A percentile compares a stretch with the other conserved stretches of the same genome.
These are phyloP conservation scores for Girardia tigrina DNA, from an alignment of 2,888 invertebrate genomes.

Conservation along the genomic window DNA sequence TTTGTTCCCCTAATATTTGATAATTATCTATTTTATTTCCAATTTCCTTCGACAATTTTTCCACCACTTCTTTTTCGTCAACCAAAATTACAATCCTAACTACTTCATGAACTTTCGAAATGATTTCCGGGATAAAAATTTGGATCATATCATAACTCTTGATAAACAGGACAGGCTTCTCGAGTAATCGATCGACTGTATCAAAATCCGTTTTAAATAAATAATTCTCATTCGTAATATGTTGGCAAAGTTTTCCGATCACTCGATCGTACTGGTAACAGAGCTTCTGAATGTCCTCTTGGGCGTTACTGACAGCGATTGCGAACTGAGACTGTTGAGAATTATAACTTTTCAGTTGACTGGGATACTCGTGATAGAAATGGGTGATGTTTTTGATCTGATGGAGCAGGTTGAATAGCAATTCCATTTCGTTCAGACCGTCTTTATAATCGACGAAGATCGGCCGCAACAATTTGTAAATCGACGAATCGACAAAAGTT, in stretches of 20 bases:
- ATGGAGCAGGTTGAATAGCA: background rate
- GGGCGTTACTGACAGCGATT: background rate
- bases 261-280: background rate
- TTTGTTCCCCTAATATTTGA: too few relatives aligned
- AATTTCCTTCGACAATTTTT: background rate
- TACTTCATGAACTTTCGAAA: background rate
- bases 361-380: background rate
- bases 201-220: background rate
- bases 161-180: background rate
- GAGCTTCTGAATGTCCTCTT: background rate
- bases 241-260: background rate
- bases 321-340: background rate
- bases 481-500: background rate
- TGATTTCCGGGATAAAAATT: background rate
- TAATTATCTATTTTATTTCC: too few relatives aligned
- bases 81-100: background rate
- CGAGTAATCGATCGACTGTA: background rate
- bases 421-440: background rate
- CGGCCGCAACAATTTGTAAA: background rate
- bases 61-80: background rate
- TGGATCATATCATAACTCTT: background rate
- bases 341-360: background rate
- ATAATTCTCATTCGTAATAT: background rate
- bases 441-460: background rate
- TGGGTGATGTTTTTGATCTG: background rate